These are phyloP conservation scores for Pangasius djambal DNA, from an alignment of 2,797 vertebrate genomes.

Conservation along the genomic window DNA sequence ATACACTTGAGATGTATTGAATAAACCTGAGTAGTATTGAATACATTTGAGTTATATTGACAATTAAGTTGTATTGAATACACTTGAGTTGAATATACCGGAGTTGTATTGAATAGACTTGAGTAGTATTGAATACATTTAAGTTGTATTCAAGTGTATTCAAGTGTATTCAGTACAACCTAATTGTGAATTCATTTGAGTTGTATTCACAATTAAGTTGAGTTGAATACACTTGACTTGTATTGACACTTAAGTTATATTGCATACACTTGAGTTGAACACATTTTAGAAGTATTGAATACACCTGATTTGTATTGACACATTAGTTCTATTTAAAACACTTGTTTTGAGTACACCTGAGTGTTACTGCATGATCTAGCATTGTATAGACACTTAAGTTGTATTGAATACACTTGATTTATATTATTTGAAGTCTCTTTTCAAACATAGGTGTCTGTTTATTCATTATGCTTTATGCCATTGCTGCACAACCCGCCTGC, in stretches of 20 bases:
- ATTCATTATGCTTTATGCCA: background rate
- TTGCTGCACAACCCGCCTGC: background rate
- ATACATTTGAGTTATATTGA: background rate
- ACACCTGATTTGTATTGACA: background rate
- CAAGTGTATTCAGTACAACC: background rate
- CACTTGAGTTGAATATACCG: background rate
- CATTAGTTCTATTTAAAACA: background rate
- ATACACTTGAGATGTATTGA: background rate
- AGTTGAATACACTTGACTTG: background rate
- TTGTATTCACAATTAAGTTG: background rate
- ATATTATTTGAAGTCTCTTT: background rate
- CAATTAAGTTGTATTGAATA: background rate
- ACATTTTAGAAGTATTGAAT: background rate
- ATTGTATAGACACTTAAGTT: background rate
- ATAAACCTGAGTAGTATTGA: background rate
- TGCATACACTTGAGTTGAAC: background rate
- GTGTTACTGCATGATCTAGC: background rate
- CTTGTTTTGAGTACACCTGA: background rate
- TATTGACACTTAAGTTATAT: background rate
- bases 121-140: background rate
- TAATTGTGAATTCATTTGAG: background rate
- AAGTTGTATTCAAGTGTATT: background rate
- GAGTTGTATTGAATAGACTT: background rate
- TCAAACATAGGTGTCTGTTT: background rate
- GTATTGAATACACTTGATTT: background rate